phyloP scores from a whole-genome alignment of 1,140 invertebrate species.

The Megalopta genalis region DNA sequence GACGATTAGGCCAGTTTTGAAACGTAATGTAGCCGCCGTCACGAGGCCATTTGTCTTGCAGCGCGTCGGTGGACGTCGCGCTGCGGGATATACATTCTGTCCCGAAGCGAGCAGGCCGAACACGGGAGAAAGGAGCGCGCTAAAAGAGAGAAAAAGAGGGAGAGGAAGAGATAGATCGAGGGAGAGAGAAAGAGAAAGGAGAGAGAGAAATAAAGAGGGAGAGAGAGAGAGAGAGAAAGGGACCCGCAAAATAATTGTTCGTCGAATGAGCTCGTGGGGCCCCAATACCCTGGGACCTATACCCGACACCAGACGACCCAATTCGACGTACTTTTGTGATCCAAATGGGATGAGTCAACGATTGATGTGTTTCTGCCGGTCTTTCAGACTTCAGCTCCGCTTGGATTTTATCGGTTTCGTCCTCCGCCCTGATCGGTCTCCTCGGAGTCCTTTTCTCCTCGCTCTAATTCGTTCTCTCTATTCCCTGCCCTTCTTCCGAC shows the following conservation, averaged over 20 bases:
- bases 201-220: conserved; percentile 6
- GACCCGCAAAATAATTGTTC: conserved; percentile 71
- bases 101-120: conserved; percentile 43
- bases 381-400: conserved; percentile 19
- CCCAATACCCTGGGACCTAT: conserved; percentile 43
- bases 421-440: conserved; percentile 31
- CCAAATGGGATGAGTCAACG: conserved; percentile 65
- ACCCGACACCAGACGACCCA: conserved; percentile 61
- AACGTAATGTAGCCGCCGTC: conserved; percentile 78
- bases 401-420: conserved; percentile 56
- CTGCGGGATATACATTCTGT: conserved; percentile 72
- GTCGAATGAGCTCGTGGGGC: conserved; percentile 55
- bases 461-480: conserved; percentile 40
- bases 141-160: conserved; percentile 7
- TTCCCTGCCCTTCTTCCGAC: background rate
- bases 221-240: conserved; percentile 28
- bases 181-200: conserved; percentile 8
- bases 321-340: conserved; percentile 69
- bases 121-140: conserved; percentile 31
- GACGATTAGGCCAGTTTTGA: conserved; percentile 74
- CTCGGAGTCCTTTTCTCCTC: conserved; percentile 8
- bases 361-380: conserved; percentile 66
- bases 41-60: conserved; percentile 77
- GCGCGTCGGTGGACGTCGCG: conserved; percentile 71
- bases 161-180: conserved; percentile 6